Base-by-base conservation (phyloP, 2,888 invertebrate species). In the Meteorus colon region DNA sequence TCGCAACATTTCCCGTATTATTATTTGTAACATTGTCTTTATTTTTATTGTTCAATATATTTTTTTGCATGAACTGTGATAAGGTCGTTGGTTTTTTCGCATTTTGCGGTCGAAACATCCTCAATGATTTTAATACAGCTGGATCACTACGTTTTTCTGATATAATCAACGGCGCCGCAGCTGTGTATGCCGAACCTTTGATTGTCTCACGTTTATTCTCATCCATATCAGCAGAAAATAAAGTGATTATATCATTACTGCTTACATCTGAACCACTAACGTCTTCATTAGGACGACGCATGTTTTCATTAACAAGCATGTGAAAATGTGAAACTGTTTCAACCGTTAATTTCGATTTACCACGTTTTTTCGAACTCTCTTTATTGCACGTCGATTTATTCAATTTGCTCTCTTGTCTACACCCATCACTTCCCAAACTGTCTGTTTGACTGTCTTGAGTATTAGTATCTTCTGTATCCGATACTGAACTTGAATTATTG, bases 91-190 rank as follows among this genome's bases (percentile, higher is more conserved):
- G 71, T 27, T 72, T 72, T 71, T 87, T 89, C 8, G 84, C 75
- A 68, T 86, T 89, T 8, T 88, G 87, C 3, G 90, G 91, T 81
- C 92, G 87, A 79, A 91, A 92, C 90, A 91, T 91, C 76, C 92
- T 85, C 62, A 92, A 83, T 4, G 91, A 90, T 84, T 91, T 92
- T 3, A 92, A 85, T 6, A 91, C 91, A 19, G 90, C 90, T 1
- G 92, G 92, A 83, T 92, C 91, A 78, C 91, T 89, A 4, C 88
- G 84, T 74, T 89, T 90, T 66, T 89, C 89, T n/a, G 88, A 84
- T 41, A 89, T 87, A 27, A 88, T 86, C 0, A 88, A 78, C 0
- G 86, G 88, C 1, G 88, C 87, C 0, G 88, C 86, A 0, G 89
- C 85, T 1, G 88, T 87, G 60, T 88, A 89, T 0, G 86, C 82